Percentiles rank a stretch among this genome's conserved stretches.
Conservation (phyloP, 2,888 invertebrate species). For the Petrolisthes cinctipes region DNA sequence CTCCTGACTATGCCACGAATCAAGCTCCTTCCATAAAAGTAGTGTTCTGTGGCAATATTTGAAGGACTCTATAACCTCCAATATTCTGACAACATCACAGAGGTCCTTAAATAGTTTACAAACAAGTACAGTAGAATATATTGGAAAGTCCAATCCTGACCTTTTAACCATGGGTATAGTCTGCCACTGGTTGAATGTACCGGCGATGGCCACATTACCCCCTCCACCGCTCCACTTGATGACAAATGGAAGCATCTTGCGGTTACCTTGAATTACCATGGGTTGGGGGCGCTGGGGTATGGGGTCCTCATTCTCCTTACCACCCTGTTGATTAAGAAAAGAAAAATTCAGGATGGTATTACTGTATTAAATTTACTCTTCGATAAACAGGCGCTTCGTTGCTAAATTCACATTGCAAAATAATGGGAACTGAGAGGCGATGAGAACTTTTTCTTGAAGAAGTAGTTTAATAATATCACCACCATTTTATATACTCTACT, state of each 20-base stretch:
- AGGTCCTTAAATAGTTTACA: no score
- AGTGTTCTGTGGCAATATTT: no score
- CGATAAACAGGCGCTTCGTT: no score
- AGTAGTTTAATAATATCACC: not conserved
- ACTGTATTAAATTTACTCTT: no score
- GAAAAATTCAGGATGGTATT: not conserved
- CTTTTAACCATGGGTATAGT: conserved; percentile 64
- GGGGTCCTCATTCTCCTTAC: conserved; percentile 53
- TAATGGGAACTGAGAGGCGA: no score
- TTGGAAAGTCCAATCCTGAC: conserved; percentile 14
- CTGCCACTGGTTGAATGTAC: conserved; percentile 65
- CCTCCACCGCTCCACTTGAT: conserved; percentile 65
- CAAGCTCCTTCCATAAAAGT: no score
- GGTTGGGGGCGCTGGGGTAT: conserved; percentile 37
- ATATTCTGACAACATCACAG: not conserved
- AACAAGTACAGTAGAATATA: not conserved
- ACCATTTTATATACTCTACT: not conserved
- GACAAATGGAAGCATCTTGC: conserved; percentile 64
- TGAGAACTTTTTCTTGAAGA: not conserved
- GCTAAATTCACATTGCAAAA: no score
- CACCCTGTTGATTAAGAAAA: not conserved
- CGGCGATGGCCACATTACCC: conserved; percentile 59
- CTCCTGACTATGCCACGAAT: no score
- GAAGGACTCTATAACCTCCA: no score
- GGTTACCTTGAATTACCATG: conserved; percentile 33